These are phyloP conservation scores for Julus scanicus DNA, from an alignment of 2,888 invertebrate species.

Conservation along the genomic window DNA sequence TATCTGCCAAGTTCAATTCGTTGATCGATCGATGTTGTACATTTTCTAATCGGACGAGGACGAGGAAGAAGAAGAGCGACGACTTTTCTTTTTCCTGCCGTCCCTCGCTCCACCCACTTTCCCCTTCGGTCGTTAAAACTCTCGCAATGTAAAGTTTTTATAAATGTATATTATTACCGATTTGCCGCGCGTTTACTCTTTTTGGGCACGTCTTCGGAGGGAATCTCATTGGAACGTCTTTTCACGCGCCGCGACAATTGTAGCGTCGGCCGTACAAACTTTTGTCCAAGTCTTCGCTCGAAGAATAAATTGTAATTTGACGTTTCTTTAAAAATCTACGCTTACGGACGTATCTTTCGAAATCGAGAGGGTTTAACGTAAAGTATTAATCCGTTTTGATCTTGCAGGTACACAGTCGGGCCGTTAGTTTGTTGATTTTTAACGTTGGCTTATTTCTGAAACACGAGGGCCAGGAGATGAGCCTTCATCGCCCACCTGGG, in stretches of 20 bases:
- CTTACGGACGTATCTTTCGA: background rate
- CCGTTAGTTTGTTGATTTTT: too few species aligned
- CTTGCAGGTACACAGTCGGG: too few species aligned
- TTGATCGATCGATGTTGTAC: conserved; percentile 50
- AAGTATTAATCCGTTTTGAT: too few species aligned
- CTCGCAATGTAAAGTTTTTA: conserved; percentile 55
- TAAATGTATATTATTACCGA: conserved; percentile 53
- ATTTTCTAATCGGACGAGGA: conserved; percentile 49
- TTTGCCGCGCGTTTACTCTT: conserved; percentile 18
- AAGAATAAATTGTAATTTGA: conserved; percentile 12
- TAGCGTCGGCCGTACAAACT: background rate
- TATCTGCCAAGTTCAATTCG: background rate
- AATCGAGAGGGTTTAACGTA: background rate
- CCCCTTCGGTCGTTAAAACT: conserved; percentile 48
- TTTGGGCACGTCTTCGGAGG: background rate
- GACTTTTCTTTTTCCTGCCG: background rate
- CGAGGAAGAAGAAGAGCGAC: background rate
- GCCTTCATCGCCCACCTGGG: too few species aligned
- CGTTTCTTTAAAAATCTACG: background rate
- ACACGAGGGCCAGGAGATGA: too few species aligned
- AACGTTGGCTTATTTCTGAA: too few species aligned
- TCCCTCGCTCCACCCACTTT: background rate
- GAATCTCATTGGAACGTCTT: background rate
- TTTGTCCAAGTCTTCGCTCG: background rate
- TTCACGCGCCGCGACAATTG: background rate